phyloP scores from a whole-genome alignment of 2,888 invertebrate species.

The Tetanocera ferruginea region DNA sequence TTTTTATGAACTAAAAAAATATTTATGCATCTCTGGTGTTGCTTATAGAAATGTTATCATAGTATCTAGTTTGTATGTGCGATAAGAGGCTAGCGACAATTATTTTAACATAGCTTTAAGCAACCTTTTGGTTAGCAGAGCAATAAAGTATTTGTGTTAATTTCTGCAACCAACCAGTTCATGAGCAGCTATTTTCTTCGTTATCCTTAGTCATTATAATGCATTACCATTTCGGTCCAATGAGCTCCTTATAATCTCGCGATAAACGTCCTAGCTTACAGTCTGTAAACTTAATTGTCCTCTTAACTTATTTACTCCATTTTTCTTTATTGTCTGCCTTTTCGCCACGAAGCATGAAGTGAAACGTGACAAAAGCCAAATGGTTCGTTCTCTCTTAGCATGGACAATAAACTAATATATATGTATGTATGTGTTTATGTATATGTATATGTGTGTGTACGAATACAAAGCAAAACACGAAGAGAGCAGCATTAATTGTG shows the following conservation, averaged over 20 bases:
- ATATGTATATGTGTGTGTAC: no score
- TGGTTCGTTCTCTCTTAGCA: not conserved
- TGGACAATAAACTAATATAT: not conserved
- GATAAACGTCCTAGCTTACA: constrained; percentile 4
- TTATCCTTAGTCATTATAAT: not conserved
- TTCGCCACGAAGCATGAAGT: not conserved
- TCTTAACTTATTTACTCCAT: constrained; percentile 10
- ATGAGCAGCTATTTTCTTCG: not conserved
- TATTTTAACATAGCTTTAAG: no score
- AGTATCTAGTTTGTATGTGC: no score
- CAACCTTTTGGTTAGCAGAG: not conserved
- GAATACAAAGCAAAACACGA: not conserved
- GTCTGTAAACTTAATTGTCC: constrained; percentile 22
- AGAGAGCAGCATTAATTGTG: not conserved
- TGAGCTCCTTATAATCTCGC: not conserved
- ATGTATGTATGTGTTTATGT: not conserved
- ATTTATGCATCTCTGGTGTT: no score
- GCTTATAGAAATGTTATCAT: no score
- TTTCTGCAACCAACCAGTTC: not conserved
- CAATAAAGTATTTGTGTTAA: not conserved
- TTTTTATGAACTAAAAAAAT: no score
- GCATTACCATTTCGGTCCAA: not conserved
- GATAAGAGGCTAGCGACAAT: no score
- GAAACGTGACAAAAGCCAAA: constrained; percentile 6
- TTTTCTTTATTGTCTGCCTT: not conserved